These are phyloP conservation scores for Drosophila kepulauana DNA, from an alignment of 1,140 invertebrate genomes.

Conservation along the genomic window DNA sequence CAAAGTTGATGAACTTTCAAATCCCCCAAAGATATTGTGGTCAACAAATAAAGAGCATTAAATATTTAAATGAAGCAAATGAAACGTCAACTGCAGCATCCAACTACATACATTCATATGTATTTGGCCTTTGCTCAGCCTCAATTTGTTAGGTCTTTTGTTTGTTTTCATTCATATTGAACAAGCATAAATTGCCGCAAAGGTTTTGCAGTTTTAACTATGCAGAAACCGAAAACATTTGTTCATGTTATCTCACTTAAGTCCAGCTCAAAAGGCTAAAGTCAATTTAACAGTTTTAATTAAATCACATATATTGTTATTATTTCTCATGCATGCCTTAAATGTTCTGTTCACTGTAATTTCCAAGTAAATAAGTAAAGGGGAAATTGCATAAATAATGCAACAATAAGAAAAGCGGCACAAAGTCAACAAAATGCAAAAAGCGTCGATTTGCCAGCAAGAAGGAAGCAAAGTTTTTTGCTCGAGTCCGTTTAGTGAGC, in stretches of 20 bases:
- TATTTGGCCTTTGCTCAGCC: background rate
- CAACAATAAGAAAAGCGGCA: slow-evolving; percentile 21
- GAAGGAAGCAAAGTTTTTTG: slow-evolving; percentile 32
- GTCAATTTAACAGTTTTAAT: slow-evolving; percentile 53
- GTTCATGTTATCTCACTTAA: slow-evolving; percentile 1
- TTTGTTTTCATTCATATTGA: slow-evolving; percentile 9
- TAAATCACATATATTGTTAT: slow-evolving; percentile 46
- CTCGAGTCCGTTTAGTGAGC: slow-evolving; percentile 17
- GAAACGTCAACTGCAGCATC: slow-evolving; percentile 51
- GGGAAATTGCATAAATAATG: slow-evolving; percentile 37
- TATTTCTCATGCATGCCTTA: slow-evolving; percentile 2
- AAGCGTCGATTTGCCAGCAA: slow-evolving; percentile 40
- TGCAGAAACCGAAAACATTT: background rate
- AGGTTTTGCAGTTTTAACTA: slow-evolving; percentile 1
- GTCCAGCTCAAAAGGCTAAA: background rate
- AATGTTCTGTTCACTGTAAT: background rate
- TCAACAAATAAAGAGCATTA: slow-evolving; percentile 49
- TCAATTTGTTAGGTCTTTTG: background rate
- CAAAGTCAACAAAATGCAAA: slow-evolving; percentile 45
- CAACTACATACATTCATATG: background rate
- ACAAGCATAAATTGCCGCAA: slow-evolving; percentile 19
- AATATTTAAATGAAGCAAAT: slow-evolving; percentile 60
- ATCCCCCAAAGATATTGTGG: slow-evolving; percentile 36
- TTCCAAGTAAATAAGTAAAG: slow-evolving; percentile 26
- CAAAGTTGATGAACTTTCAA: slow-evolving; percentile 40